A percentile compares a stretch with the other conserved stretches of the same genome.
phyloP scores from a whole-genome alignment of 2,113 vertebrate genomes.

The Python bivittatus region DNA sequence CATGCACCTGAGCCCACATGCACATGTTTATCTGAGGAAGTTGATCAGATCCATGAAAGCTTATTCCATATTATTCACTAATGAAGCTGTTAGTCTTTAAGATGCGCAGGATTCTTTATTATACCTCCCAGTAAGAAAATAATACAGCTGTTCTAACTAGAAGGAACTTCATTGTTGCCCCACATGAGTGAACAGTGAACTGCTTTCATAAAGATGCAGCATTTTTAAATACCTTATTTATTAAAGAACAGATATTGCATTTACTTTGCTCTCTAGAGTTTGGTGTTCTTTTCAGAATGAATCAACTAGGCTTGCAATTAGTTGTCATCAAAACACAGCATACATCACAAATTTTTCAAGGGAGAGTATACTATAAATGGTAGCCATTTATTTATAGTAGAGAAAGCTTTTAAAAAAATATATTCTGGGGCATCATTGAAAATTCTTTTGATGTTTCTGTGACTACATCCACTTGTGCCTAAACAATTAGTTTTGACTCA shows the following conservation, averaged over 20 bases:
- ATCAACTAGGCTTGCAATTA: not conserved
- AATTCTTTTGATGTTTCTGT: not conserved
- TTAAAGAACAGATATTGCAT: not conserved
- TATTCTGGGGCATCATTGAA: not conserved
- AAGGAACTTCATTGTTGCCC: not conserved
- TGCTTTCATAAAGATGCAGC: not conserved
- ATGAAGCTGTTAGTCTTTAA: not conserved
- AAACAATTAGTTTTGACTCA: not conserved
- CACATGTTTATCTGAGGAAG: not conserved
- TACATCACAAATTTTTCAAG: not conserved
- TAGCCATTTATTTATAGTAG: not conserved
- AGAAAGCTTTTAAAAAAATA: not conserved
- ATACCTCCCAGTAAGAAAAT: not conserved
- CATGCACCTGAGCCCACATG: not conserved
- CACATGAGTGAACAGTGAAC: not conserved
- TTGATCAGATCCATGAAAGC: not conserved
- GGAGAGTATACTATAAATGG: not conserved
- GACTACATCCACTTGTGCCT: not conserved
- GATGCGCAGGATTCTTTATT: not conserved
- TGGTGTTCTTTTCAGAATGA: not conserved
- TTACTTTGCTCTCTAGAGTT: not conserved
- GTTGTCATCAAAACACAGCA: not conserved
- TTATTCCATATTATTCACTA: not conserved
- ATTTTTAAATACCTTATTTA: not conserved
- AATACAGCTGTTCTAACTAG: not conserved